phyloP scores from a whole-genome alignment of 2,113 vertebrate species.

The Triplophysa tibetana region DNA sequence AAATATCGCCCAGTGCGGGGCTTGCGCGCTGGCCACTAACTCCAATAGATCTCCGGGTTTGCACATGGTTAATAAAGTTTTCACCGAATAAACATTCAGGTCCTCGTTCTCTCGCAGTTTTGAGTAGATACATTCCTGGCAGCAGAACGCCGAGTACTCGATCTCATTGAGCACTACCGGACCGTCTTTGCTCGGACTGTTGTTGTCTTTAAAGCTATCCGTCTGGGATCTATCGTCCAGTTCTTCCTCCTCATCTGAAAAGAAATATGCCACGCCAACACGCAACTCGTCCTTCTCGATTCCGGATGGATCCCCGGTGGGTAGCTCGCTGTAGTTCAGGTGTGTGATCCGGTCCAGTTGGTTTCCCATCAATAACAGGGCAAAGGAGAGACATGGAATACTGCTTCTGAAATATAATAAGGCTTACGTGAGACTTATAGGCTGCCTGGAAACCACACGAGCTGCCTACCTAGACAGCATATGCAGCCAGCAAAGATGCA shows the following conservation, averaged over 20 bases:
- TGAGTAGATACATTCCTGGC: slow-evolving; percentile 99
- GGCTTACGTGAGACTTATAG: neutral
- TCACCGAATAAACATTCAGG: slow-evolving; percentile 86
- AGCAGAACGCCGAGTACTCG: slow-evolving; percentile 94
- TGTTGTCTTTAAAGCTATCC: slow-evolving; percentile 86
- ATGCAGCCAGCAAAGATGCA: neutral
- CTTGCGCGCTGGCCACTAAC: slow-evolving; percentile 82
- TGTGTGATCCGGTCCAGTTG: slow-evolving; percentile 99
- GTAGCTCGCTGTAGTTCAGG: slow-evolving; percentile 99
- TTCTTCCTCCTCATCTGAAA: slow-evolving; percentile 99
- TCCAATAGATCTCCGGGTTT: slow-evolving; percentile 96
- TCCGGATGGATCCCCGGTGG: slow-evolving; percentile 97
- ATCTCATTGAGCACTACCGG: slow-evolving; percentile 87
- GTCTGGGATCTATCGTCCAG: slow-evolving; percentile 93
- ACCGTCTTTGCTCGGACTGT: slow-evolving; percentile 76
- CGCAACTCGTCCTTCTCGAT: slow-evolving; percentile 98
- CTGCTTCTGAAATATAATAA: slow-evolving; percentile 71
- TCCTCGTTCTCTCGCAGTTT: slow-evolving; percentile 93
- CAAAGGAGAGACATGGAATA: slow-evolving; percentile 84
- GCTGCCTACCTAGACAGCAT: neutral
- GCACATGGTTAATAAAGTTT: slow-evolving; percentile 90
- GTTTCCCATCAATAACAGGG: slow-evolving; percentile 99
- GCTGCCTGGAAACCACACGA: neutral
- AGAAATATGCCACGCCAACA: slow-evolving; percentile 98
- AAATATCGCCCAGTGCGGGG: slow-evolving; percentile 95